These are phyloP conservation scores for Dendrocincla tyrannina DNA, from an alignment of 2,797 vertebrate species.

Conservation along the genomic window DNA sequence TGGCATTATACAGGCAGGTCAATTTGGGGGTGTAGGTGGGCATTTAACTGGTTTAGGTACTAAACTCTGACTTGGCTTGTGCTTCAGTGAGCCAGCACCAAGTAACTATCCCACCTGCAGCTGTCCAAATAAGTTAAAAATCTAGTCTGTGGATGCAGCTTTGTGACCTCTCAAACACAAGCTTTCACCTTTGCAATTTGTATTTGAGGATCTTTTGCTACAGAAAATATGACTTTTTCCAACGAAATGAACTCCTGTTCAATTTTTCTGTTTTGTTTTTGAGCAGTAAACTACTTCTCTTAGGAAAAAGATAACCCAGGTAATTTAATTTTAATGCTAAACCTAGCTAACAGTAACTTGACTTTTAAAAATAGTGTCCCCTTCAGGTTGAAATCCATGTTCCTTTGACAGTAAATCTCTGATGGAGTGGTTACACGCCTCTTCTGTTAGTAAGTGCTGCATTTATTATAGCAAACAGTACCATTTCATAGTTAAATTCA, in stretches of 20 bases:
- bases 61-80: background rate
- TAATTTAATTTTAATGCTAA: background rate
- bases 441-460: background rate
- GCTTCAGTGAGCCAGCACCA: background rate
- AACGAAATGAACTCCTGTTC: background rate
- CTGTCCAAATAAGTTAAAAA: background rate
- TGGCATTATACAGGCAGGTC: fast-evolving
- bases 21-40: background rate
- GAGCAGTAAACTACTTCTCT: background rate
- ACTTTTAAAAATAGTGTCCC: background rate
- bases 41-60: background rate
- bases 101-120: background rate
- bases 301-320: background rate
- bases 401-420: background rate
- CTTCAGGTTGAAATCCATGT: background rate
- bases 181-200: background rate
- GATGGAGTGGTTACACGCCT: background rate
- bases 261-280: background rate
- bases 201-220: background rate
- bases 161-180: background rate
- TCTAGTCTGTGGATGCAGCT: background rate
- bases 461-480: background rate
- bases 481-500: background rate
- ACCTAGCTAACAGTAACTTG: background rate
- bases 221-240: background rate